Base-by-base conservation (phyloP, 2,888 invertebrate species). In the Marasmarcha lunaedactyla region DNA sequence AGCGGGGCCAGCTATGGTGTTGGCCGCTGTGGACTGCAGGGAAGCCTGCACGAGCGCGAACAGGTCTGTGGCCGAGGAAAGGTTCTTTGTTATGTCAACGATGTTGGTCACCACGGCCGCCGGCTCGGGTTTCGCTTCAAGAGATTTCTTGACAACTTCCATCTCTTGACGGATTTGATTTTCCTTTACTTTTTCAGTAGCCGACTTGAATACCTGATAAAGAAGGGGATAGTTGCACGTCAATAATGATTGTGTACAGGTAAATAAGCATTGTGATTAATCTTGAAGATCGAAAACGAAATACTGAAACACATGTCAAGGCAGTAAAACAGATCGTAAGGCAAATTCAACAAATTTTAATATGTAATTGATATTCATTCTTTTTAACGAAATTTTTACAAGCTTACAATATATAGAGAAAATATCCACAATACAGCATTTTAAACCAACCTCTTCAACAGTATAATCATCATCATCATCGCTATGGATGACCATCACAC, bases 381-480 rank as follows among this genome's bases (percentile, higher is more conserved):
- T n/a, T n/a, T n/a, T n/a, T n/a, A n/a, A n/a, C n/a, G n/a, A n/a
- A n/a, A n/a, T n/a, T n/a, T n/a, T n/a, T n/a, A n/a, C n/a, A n/a
- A n/a, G n/a, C n/a, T n/a, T n/a, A n/a, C n/a, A n/a, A n/a, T n/a
- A n/a, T n/a, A n/a, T n/a, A n/a, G n/a, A n/a, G n/a, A n/a, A n/a
- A n/a, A n/a, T n/a, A n/a, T n/a, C n/a, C n/a, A n/a, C n/a, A n/a
- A n/a, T n/a, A n/a, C n/a, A n/a, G n/a, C n/a, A n/a, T n/a, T 20
- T 10, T 30, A 11, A 30, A 46, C 49, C 54, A 33, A 79, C 91
- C 63, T 94, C 94, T 50, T 93, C 92, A 46, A 90, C 92, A n/a
- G 89, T 88, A 52, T 94, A 94, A 57, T 93, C 93, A 52, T 93
- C 93, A 42, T 92, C 91, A 46, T 89, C 89, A 42, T 91, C 92